Percentiles rank a stretch among this genome's conserved stretches.
Conservation (phyloP, 2,797 vertebrate genomes). For the Mus minutoides region DNA sequence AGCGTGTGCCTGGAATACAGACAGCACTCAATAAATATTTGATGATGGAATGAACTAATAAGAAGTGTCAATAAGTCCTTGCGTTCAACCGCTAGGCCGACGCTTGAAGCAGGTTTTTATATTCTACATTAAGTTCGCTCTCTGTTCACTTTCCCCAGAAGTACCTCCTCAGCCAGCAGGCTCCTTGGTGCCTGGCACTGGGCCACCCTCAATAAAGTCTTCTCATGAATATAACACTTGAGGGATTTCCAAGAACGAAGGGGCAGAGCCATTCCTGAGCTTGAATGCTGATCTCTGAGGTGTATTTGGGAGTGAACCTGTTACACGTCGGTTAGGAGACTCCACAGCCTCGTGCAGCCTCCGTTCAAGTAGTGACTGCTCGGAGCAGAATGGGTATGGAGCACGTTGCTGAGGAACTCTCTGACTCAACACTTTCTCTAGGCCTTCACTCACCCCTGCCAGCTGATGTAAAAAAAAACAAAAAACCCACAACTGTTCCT, state of each 20-base stretch:
- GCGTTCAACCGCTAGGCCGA: background rate
- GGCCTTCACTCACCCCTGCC: background rate
- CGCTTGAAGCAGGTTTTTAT: constrained; percentile 40
- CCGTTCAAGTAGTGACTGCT: background rate
- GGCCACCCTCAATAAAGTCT: background rate
- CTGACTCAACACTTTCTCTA: constrained; percentile 27
- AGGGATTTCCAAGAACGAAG: constrained; percentile 30
- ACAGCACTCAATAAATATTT: background rate
- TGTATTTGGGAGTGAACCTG: background rate
- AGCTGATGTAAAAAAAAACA: background rate
- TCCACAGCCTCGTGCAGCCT: background rate
- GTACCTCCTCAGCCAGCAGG: background rate
- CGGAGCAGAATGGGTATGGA: background rate
- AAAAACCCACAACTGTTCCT: background rate
- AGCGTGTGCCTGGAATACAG: constrained; percentile 13
- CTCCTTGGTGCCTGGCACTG: background rate
- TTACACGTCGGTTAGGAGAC: background rate
- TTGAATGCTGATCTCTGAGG: background rate
- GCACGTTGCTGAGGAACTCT: background rate
- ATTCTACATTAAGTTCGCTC: background rate
- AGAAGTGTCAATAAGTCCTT: constrained; percentile 20
- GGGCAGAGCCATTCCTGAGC: background rate
- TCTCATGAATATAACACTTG: background rate
- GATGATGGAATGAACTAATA: constrained; percentile 39
- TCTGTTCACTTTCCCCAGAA: background rate